Percentiles rank a stretch among this genome's conserved stretches.
Evolutionary conservation across 2,888 invertebrate species (phyloP).

Genomic region (Dichetophora obliterata): DNA sequence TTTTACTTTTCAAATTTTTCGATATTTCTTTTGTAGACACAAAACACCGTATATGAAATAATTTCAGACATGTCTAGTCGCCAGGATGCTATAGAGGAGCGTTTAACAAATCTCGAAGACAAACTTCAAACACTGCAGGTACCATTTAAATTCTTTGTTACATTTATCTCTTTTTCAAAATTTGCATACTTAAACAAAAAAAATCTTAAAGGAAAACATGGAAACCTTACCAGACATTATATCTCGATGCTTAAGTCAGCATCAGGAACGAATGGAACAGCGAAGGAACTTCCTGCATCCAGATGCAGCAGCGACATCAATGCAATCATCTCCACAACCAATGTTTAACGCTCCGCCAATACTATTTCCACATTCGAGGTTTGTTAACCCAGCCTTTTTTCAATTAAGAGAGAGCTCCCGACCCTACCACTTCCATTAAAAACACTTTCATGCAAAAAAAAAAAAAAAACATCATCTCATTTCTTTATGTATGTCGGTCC

Average conservation of each 20-base stretch:
- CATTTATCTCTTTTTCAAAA: neutral
- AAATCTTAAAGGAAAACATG: conserved; percentile 77
- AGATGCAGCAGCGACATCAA: conserved; percentile 78
- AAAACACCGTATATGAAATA: conserved; percentile 97
- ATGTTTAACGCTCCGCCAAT: conserved; percentile 71
- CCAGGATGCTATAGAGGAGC: conserved; percentile 93
- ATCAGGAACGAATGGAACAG: conserved; percentile 87
- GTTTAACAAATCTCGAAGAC: conserved; percentile 92
- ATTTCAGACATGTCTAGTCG: conserved; percentile 97
- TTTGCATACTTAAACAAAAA: neutral
- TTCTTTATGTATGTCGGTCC: neutral
- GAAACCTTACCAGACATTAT: conserved; percentile 87
- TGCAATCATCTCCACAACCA: conserved; percentile 71
- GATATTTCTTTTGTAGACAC: conserved; percentile 79
- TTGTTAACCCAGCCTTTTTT: conserved; percentile 48
- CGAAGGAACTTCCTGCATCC: conserved; percentile 89
- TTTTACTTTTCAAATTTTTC: neutral
- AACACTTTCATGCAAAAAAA: conserved; percentile 45
- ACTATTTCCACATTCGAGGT: conserved; percentile 76
- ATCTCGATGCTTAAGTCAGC: conserved; percentile 79
- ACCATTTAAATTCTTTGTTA: conserved; percentile 50
- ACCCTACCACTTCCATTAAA: conserved; percentile 42
- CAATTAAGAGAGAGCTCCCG: conserved; percentile 33
- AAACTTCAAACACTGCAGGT: conserved; percentile 88
- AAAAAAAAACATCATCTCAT: neutral